Base-by-base conservation (phyloP, 1,140 invertebrate species). In the Hormaphis cornu region DNA sequence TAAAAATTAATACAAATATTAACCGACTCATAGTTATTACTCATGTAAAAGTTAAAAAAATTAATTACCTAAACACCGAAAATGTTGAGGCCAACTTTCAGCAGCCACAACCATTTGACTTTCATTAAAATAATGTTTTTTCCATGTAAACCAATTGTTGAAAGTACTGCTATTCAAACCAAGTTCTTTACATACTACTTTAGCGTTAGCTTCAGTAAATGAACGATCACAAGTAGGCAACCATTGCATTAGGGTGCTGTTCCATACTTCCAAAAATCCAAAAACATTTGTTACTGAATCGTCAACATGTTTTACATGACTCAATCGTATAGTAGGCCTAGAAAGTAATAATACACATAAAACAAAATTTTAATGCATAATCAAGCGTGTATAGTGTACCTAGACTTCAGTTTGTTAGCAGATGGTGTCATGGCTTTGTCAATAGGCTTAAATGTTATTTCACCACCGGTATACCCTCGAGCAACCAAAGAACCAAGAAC, bases 381-480 rank as follows among this genome's bases (percentile, higher is more conserved):
- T 87, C 84, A 70, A 99, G 93, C 0, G 85, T 88, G 99, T 78
- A 2, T 87, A 88, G 1, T 96, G 97, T 59, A 99, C 81, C 7
- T 97, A 95, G 95, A 95, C 99, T 97, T 0, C 99, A 86, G 0
- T 97, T 99, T 5, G 98, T 84, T 78, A 99, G 61, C 30, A 48
- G 30, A 18, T 35, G 61, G n/a, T 35, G n/a, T 14, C 28, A 35
- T 48, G 6, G 26, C 28, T 66, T 46, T 66, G 35, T 4, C 24
- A 4, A 72, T 58, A 1, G 95, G 92, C 75, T 84, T 83, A 88
- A 97, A 93, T 18, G 86, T 77, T 71, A 97, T 96, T 63, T 91
- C 89, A 26, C 87, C 82, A 40, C 87, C 87, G 63, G 83, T 81
- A 35, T 84, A 84, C 0, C 97, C 97, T 69, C 86, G 79, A 3